Evolutionary conservation across 2,113 vertebrate genomes (phyloP), one percentile per base, ranked within the genome.

Genomic region (Amphilophus citrinellus): DNA sequence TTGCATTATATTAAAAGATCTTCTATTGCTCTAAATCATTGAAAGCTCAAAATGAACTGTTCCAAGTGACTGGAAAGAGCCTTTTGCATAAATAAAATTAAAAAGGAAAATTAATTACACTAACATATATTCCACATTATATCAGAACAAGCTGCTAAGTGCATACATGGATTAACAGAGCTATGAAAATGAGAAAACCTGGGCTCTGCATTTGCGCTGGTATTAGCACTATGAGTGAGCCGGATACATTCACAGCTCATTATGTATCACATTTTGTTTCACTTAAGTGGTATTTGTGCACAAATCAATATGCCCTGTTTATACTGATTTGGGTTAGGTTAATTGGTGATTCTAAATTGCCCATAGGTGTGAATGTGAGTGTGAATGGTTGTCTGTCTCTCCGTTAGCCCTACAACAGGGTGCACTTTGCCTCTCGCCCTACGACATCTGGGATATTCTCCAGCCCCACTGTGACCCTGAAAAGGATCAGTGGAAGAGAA

Each of bases 221-320:
- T 37, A 7, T 37, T 37, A 7, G 37, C 37, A 39, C 37, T 39
- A 39, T 2, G 3, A 39, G 37, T 2, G 2, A 39, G 37, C 37
- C 8, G 9, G 37, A 39, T 39, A 10, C 37, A 39, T 2, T 39
- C 37, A 17, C 15, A 66, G 37, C 2, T 24, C 37, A 44, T 44
- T 24, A 0, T n/a, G 42, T 66, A 2, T 4, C 37, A 66, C 37
- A 44, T 24, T 65, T 42, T 22, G 22, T 13, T 2, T 66, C 0
- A 42, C 42, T 66, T 65, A 65, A 65, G 62, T 24, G n/a, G 37
- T 15, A n/a, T 24, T 0, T 0, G 15, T 66, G 62, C 13, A 44
- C 62, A 66, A 3, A 65, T 65, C 37, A 39, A 39, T 9, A 39
- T 39, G 2, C 37, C 9, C 37, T 39, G 37, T 39, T 9, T 39